Evolutionary conservation across 2,797 vertebrate species (phyloP), one percentile per base, ranked within the genome.

Genomic region (Coendou prehensilis): DNA sequence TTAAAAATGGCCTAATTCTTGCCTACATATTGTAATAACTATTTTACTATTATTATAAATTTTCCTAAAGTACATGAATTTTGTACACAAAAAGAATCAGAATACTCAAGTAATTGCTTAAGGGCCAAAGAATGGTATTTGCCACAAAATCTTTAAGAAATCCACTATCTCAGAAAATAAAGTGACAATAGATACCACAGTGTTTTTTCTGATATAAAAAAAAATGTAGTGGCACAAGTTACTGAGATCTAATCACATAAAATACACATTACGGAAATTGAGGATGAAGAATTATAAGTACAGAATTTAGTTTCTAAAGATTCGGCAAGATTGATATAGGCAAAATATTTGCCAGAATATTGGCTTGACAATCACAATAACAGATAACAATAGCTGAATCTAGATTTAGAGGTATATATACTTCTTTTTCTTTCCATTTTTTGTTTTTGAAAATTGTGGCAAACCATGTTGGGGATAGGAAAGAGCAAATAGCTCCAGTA

Each of bases 181-280:
- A 73, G 9, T 81, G 0, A 4, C 56, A 18, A 54, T 10, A 45
- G 3, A 50, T 57, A 33, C 28, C 9, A 8, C 84, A 6, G 47
- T 28, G 81, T 87, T 93, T 52, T 33, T 82, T 87, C 85, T 89
- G 64, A 33, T 20, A 76, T 23, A 95, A 80, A 52, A 81, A 5
- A 80, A 92, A 89, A 82, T 37, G 3, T 30, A 69, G 9, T 11
- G 79, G 13, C 8, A 63, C 3, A 91, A 91, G 23, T 41, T 69
- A 91, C 11, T 83, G 61, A 80, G 56, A 86, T 26, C 18, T 33
- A 37, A 9, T 54, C 86, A 80, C 50, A 33, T 23, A 79, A 87
- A 33, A 69, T 87, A 13, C 5, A 26, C 28, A 82, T 9, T 52
- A 69, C 90, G 71, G 6, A 91, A 88, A 69, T 85, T 61, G 33